Evolutionary conservation across 2,888 invertebrate genomes (phyloP).

Genomic region (Hirtodrosophila alboralis): DNA sequence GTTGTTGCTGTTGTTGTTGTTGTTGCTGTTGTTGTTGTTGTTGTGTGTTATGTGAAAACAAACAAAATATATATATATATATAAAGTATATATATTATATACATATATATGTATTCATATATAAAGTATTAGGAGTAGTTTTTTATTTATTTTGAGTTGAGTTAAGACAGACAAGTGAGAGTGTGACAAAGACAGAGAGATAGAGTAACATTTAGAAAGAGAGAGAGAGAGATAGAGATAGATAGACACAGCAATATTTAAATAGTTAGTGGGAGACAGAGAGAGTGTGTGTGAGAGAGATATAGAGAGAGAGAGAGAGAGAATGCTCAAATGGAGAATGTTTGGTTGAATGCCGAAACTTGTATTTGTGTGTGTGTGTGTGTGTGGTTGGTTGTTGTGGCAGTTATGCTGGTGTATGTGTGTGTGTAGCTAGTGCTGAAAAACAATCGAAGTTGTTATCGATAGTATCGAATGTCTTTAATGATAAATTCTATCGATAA

Average conservation of each 20-base stretch:
- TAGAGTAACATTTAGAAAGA: constrained; percentile 17
- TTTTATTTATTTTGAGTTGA: too few species aligned
- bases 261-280: constrained; percentile 39
- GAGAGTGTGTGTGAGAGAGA: constrained; percentile 29
- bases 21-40: constrained; percentile 21
- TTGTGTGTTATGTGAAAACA: constrained; percentile 56
- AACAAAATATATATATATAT: constrained; percentile 58
- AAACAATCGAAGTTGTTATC: too few species aligned
- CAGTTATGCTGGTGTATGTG: constrained; percentile 10
- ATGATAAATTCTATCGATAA: too few species aligned
- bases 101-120: constrained; percentile 49
- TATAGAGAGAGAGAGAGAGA: constrained; percentile 25
- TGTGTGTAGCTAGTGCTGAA: constrained; percentile 18
- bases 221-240: constrained; percentile 26
- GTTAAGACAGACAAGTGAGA: constrained; percentile 58
- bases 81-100: constrained; percentile 57
- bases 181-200: constrained; percentile 35
- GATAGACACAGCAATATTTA: constrained; percentile 20
- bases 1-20: constrained; percentile 32
- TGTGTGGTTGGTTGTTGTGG: constrained; percentile 1
- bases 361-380: constrained; percentile 19
- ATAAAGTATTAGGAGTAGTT: constrained; percentile 37
- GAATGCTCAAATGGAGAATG: constrained; percentile 22
- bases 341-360: constrained; percentile 19
- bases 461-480: too few species aligned